A percentile compares a stretch with the other conserved stretches of the same genome.
Conservation (phyloP, 2,888 invertebrate genomes). For the Protula sp. region DNA sequence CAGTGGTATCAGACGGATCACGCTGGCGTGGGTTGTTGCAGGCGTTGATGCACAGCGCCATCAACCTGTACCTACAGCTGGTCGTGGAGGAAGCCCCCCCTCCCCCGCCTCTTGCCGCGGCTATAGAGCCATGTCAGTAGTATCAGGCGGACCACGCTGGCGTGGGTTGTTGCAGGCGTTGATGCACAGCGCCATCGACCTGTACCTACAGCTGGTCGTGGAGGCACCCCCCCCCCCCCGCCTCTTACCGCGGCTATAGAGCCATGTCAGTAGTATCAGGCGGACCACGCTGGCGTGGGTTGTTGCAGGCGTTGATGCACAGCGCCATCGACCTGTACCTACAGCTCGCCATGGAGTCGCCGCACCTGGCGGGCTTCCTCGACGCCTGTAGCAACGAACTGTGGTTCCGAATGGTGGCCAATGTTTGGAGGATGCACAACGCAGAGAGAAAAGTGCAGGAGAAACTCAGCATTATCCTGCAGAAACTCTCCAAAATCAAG, state of each 20-base stretch:
- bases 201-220: slow-evolving; percentile 46
- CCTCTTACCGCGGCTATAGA: too few species aligned
- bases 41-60: slow-evolving; percentile 40
- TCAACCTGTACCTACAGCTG: slow-evolving; percentile 48
- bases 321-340: slow-evolving; percentile 45
- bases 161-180: slow-evolving; percentile 42
- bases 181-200: slow-evolving; percentile 40
- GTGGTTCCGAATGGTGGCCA: slow-evolving; percentile 46
- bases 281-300: too few species aligned
- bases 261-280: too few species aligned
- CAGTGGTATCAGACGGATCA: too few species aligned
- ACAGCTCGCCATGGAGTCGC: slow-evolving; percentile 48
- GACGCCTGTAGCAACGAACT: slow-evolving; percentile 46
- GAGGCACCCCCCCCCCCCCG: slow-evolving; percentile 45
- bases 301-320: slow-evolving; percentile 40
- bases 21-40: too few species aligned
- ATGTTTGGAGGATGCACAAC: slow-evolving; percentile 41
- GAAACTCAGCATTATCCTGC: slow-evolving; percentile 47
- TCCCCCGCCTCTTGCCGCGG: too few species aligned
- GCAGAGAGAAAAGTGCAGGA: slow-evolving; percentile 42
- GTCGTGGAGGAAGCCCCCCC: slow-evolving; percentile 44
- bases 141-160: too few species aligned
- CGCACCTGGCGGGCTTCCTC: slow-evolving; percentile 39
- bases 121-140: too few species aligned
- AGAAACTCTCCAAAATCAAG: slow-evolving; percentile 49